Evolutionary conservation across 1,140 invertebrate species (phyloP).

Genomic region (Brachionus koreanus): DNA sequence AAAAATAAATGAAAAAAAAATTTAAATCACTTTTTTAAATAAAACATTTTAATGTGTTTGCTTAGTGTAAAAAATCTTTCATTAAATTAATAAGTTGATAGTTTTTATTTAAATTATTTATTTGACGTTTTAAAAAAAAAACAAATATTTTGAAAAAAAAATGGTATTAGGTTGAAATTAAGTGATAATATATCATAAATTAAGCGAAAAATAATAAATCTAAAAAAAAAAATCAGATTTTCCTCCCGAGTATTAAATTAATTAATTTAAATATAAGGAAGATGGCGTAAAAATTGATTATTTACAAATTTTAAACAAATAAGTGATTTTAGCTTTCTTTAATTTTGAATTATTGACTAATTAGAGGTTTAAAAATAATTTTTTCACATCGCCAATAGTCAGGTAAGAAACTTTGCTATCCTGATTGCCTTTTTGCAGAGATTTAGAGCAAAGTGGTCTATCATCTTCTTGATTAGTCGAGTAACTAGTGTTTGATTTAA

Average conservation of each 20-base stretch:
- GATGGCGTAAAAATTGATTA: neutral
- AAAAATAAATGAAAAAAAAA: neutral
- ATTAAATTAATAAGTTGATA: neutral
- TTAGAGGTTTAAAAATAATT: slow-evolving; percentile 14
- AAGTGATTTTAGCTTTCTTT: neutral
- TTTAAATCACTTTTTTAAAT: neutral
- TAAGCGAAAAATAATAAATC: neutral
- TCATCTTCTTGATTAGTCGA: neutral
- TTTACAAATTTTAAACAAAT: slow-evolving; percentile 1
- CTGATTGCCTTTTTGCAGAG: neutral
- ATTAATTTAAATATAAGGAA: neutral
- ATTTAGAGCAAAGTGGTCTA: neutral
- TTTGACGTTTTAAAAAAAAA: slow-evolving; percentile 1
- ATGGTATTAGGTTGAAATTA: neutral
- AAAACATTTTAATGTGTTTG: neutral
- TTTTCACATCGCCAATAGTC: neutral
- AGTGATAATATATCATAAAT: neutral
- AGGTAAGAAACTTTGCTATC: neutral
- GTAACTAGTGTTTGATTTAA: slow-evolving; percentile 12
- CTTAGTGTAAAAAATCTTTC: neutral
- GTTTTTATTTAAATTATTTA: neutral
- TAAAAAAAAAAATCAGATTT: neutral
- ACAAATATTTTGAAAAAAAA: neutral
- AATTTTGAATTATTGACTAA: neutral
- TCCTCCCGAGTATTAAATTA: neutral